These are phyloP conservation scores for Sebastiscus tertius DNA, from an alignment of 2,797 vertebrate species.

Conservation along the genomic window DNA sequence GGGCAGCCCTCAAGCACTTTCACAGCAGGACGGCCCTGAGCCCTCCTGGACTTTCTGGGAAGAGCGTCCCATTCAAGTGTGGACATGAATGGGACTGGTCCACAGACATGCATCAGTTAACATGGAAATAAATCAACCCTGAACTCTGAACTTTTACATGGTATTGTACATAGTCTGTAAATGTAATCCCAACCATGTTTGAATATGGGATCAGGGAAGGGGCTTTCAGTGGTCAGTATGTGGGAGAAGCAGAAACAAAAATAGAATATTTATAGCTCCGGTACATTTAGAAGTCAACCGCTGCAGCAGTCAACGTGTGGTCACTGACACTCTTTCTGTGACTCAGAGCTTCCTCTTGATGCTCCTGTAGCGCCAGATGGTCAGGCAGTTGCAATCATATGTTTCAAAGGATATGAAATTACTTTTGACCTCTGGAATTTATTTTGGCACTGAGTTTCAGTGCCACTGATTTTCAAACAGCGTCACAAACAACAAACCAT, in stretches of 20 bases:
- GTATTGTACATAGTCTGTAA: not conserved
- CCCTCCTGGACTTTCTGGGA: not conserved
- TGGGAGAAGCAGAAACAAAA: not conserved
- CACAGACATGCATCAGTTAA: not conserved
- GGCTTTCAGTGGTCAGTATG: not conserved
- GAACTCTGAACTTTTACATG: not conserved
- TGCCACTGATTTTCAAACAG: not conserved
- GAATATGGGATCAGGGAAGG: not conserved
- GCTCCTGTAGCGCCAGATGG: conserved; percentile 16
- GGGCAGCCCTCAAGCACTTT: conserved; percentile 8
- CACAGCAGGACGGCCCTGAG: not conserved
- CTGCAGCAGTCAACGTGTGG: not conserved
- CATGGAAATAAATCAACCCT: not conserved
- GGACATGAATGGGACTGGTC: not conserved
- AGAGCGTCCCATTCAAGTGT: not conserved
- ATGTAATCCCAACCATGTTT: not conserved
- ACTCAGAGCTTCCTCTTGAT: conserved; percentile 8
- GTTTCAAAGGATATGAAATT: conserved; percentile 12
- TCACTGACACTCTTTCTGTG: not conserved
- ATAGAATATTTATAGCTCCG: not conserved
- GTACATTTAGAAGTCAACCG: conserved; percentile 10
- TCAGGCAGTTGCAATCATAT: conserved; percentile 21
- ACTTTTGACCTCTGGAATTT: conserved; percentile 7
- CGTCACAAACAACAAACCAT: not conserved
- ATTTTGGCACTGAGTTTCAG: not conserved